phyloP scores from a whole-genome alignment of 2,113 vertebrate genomes.

The Paratilapia polleni region DNA sequence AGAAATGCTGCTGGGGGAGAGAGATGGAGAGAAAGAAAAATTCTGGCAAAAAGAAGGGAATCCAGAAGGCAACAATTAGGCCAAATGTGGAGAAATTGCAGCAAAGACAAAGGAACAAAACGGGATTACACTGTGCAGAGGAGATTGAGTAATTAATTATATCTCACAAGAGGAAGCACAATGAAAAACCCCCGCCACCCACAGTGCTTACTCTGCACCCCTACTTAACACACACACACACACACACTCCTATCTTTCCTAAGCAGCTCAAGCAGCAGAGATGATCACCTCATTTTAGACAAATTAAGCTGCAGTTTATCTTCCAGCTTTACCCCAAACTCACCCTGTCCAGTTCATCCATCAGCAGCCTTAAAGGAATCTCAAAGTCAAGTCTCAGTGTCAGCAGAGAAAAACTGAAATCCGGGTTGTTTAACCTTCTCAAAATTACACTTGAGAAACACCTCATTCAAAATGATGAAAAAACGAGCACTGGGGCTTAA shows the following conservation, averaged over 20 bases:
- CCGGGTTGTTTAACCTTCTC: not conserved
- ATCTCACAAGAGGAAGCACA: conserved; percentile 63
- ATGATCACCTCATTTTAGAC: conserved; percentile 47
- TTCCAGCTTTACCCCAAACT: conserved; percentile 25
- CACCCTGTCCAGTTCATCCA: not conserved
- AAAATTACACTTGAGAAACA: not conserved
- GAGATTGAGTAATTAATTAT: conserved; percentile 73
- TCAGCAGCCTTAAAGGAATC: not conserved
- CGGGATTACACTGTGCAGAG: conserved; percentile 60
- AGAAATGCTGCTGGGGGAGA: conserved; percentile 28
- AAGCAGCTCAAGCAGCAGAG: conserved; percentile 52
- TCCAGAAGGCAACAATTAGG: conserved; percentile 69
- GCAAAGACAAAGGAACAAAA: conserved; percentile 60
- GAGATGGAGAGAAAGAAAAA: not conserved
- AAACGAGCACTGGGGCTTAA: not conserved
- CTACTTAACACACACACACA: not conserved
- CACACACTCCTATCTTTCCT: conserved; percentile 8
- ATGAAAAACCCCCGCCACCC: conserved; percentile 42
- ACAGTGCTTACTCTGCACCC: conserved; percentile 28
- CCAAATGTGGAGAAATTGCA: conserved; percentile 58
- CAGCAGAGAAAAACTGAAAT: not conserved
- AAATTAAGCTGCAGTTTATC: conserved; percentile 47
- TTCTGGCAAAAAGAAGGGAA: conserved; percentile 37
- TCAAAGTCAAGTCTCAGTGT: not conserved
- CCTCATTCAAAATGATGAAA: not conserved